Percentiles rank a stretch among this genome's conserved stretches.
phyloP scores from a whole-genome alignment of 1,140 invertebrate genomes.

The Apis florea region DNA sequence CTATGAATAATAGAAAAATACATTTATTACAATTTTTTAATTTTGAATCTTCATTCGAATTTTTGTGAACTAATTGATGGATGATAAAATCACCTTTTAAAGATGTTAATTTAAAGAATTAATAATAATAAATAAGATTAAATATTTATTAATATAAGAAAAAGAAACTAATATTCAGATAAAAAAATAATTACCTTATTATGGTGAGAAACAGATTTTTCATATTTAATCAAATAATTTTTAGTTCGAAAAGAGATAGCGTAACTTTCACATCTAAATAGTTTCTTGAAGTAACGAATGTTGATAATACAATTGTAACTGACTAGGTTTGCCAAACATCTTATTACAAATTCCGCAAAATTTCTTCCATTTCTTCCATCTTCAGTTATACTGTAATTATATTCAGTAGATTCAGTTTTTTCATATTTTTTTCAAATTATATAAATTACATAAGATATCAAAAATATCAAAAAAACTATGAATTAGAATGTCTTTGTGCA shows the following conservation, averaged over 20 bases:
- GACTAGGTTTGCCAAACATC: slow-evolving; percentile 93
- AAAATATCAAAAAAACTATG: not conserved
- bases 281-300: slow-evolving; percentile 96
- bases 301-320: slow-evolving; percentile 95
- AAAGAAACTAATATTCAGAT: not conserved
- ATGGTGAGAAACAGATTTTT: slow-evolving; percentile 93
- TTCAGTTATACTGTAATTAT: slow-evolving; percentile 81
- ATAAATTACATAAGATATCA: not conserved
- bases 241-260: slow-evolving; percentile 94
- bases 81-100: not conserved
- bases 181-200: slow-evolving; percentile 87
- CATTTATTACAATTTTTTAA: no score
- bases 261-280: slow-evolving; percentile 94
- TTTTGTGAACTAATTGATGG: no score
- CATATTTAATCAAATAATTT: slow-evolving; percentile 95
- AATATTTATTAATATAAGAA: not conserved
- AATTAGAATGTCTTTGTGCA: not conserved
- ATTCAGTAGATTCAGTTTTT: slow-evolving; percentile 57
- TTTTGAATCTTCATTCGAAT: no score
- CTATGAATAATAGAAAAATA: no score
- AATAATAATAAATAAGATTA: not conserved
- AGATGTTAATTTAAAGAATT: not conserved
- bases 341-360: slow-evolving; percentile 95
- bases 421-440: not conserved
- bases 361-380: slow-evolving; percentile 90